Evolutionary conservation across 2,797 vertebrate genomes (phyloP).

Genomic region (Mastacembelus armatus): DNA sequence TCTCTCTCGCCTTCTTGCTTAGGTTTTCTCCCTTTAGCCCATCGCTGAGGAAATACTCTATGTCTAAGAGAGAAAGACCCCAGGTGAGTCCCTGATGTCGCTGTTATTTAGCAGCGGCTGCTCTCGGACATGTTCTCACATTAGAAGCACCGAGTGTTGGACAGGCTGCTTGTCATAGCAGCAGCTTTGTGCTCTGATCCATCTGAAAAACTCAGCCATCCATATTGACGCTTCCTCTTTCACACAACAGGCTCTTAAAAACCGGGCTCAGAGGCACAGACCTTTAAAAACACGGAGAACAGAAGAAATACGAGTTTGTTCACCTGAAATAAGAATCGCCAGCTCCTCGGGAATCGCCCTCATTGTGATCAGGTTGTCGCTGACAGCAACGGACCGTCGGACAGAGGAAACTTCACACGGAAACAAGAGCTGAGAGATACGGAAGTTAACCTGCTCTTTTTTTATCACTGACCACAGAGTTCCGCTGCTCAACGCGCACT

Average conservation of each 20-base stretch:
- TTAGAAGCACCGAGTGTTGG: too few species aligned
- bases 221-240: slow-evolving; percentile 65
- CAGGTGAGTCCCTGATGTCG: neutral
- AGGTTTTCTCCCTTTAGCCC: slow-evolving; percentile 91
- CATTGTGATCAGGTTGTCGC: slow-evolving; percentile 62
- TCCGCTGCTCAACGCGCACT: slow-evolving; percentile 10
- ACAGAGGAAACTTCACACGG: slow-evolving; percentile 43
- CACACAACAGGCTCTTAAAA: slow-evolving; percentile 5
- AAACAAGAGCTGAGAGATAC: slow-evolving; percentile 61
- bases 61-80: slow-evolving; percentile 78
- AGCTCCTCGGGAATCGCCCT: slow-evolving; percentile 81
- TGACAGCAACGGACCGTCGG: slow-evolving; percentile 20
- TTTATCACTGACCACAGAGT: slow-evolving; percentile 58
- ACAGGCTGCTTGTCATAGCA: too few species aligned
- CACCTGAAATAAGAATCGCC: slow-evolving; percentile 83
- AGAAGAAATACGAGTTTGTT: neutral
- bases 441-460: slow-evolving; percentile 74
- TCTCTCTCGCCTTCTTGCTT: slow-evolving; percentile 95
- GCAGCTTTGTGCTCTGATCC: neutral
- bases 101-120: neutral
- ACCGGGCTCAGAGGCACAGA: neutral
- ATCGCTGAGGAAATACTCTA: slow-evolving; percentile 90
- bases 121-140: too few species aligned
- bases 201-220: neutral
- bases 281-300: neutral